Evolutionary conservation across 2,888 invertebrate genomes (phyloP).

Genomic region (Cephus nigrinus): DNA sequence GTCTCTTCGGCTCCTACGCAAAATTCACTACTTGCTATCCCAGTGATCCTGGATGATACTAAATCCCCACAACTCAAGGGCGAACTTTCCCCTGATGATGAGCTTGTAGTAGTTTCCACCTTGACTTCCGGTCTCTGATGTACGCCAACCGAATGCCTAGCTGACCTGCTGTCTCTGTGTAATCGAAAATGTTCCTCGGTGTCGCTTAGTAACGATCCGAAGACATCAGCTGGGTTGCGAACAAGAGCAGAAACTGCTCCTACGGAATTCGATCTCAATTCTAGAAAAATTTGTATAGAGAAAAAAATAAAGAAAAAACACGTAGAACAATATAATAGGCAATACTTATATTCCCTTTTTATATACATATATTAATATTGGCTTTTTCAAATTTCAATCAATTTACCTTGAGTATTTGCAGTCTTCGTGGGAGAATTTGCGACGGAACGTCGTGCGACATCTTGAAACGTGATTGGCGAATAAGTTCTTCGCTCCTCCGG

Average conservation of each 20-base stretch:
- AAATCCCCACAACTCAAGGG: constrained; percentile 28
- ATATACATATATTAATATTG: background rate
- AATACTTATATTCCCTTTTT: too few relatives aligned
- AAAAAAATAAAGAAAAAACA: too few relatives aligned
- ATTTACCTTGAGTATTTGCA: constrained; percentile 58
- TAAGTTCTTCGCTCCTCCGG: constrained; percentile 80
- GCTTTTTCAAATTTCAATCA: background rate
- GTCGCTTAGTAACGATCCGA: constrained; percentile 71
- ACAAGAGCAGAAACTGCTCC: constrained; percentile 67
- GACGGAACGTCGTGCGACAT: constrained; percentile 82
- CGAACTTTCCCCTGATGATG: constrained; percentile 33
- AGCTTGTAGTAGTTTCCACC: constrained; percentile 25
- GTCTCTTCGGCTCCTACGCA: constrained; percentile 28
- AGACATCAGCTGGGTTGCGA: constrained; percentile 69
- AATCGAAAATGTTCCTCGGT: constrained; percentile 70
- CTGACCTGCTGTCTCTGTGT: constrained; percentile 68
- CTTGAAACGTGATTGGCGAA: constrained; percentile 87
- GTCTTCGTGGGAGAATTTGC: constrained; percentile 79
- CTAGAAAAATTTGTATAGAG: constrained; percentile 57
- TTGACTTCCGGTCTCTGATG: constrained; percentile 38
- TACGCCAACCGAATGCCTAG: constrained; percentile 32
- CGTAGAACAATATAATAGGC: too few relatives aligned
- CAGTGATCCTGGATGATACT: constrained; percentile 12
- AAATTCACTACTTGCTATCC: constrained; percentile 20
- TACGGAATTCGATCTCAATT: constrained; percentile 79